Evolutionary conservation across 2,888 invertebrate genomes (phyloP), one percentile per base, ranked within the genome.

Genomic region (Chirona hameri): DNA sequence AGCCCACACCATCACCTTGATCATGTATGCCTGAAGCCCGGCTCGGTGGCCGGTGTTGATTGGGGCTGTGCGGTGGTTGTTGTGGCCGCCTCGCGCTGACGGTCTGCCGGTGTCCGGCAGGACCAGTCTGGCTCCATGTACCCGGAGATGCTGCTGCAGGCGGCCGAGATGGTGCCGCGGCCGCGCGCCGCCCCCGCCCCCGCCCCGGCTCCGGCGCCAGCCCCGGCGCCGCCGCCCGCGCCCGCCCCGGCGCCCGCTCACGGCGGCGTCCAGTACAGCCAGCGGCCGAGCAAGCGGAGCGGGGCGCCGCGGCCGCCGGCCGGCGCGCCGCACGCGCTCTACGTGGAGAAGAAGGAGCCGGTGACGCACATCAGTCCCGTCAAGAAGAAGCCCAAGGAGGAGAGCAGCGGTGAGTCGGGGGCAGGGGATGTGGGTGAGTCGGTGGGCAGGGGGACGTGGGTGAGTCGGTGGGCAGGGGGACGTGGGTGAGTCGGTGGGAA

Each of bases 281-380:
- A 76, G 46, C 76, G 76, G 76, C 76, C 76, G 39, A 76, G 76
- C 76, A 76, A 76, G 76, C 76, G 76, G 46, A 76, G 76, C 76
- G 76, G 76, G 12, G 39, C 39, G 76, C 76, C 76, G 46, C 76
- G 76, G 24, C 76, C 76, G 76, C 76, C 76, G 76, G 27, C 39
- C 39, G 15, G 14, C 24, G 29, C 52, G 15, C 52, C n/a, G n/a
- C 80, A 55, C 52, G 46, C 81, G 24, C 29, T 81, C 27, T 81
- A 60, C 48, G 65, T 81, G 72, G 46, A 60, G 27, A 81, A 81
- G 52, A 55, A 80, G 80, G 80, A 48, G 27, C 52, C 80, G 52
- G 52, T 18, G 76, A 82, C 39, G 83, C 84, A 55, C 84, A 84
- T 83, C 57, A 82, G 82, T 52, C 81, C 82, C 69, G 83, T 83